Evolutionary conservation across 2,797 vertebrate genomes (phyloP), one percentile per base, ranked within the genome.

Genomic region (Pseudochromis fuscus): DNA sequence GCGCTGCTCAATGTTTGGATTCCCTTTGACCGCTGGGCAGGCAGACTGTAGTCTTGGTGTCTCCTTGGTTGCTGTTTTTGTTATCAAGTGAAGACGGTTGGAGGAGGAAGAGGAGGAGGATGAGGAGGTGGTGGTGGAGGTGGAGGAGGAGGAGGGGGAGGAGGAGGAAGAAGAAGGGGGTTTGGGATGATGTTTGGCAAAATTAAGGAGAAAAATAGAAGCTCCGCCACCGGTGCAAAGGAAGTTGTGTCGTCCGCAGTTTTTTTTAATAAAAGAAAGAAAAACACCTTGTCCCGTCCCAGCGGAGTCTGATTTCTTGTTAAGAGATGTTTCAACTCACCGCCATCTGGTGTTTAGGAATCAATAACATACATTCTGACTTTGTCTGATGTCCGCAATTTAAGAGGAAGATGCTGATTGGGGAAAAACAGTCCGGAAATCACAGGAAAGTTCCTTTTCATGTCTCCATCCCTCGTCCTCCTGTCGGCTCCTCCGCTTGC

Each of bases 361-460:
- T 63, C 31, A 59, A 2, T 40, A 30, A 65, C 40, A 13, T 9
- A 44, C 66, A 49, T 49, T 37, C 35, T 57, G 74, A 77, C 67
- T 86, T 75, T 35, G 33, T 42, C 16, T 58, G 11, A 61, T 18
- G 59, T 40, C 15, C 13, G 37, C 38, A 6, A 16, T 6, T 16
- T 18, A 7, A 31, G 30, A 31, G 30, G 10, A 10, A 33, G 5
- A 12, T 11, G 61, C 15, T 7, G 18, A 13, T 25, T 15, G n/a
- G n/a, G n/a, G n/a, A 8, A 21, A 67, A 45, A 62, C 5, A 49
- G 3, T 2, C 11, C 18, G 42, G 44, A 53, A 37, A 27, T 2
- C 27, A 9, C 16, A 68, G 42, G 33, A 78, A 89, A 91, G 79
- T 91, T 89, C 42, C 77, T 58, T 55, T 58, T 55, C 21, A 42